A percentile compares a stretch with the other conserved stretches of the same genome.
phyloP scores from a whole-genome alignment of 2,797 vertebrate species.

The Antrozous pallidus region DNA sequence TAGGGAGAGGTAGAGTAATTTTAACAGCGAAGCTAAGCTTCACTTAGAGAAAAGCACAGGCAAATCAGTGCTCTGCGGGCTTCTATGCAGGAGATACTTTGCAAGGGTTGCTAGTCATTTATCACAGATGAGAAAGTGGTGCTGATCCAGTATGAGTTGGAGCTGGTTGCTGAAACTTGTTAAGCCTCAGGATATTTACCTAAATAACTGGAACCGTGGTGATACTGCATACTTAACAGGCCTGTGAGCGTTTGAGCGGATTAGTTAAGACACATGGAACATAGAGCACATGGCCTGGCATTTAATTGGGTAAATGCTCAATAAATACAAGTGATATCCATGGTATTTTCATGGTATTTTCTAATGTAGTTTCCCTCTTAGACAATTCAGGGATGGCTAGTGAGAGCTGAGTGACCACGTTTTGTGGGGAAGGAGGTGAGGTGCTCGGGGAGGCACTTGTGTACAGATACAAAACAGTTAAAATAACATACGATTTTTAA shows the following conservation, averaged over 20 bases:
- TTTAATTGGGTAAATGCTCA: background rate
- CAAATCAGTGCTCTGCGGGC: background rate
- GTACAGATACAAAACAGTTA: background rate
- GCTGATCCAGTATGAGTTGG: background rate
- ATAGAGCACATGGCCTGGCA: background rate
- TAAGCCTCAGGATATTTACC: background rate
- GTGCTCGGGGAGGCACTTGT: background rate
- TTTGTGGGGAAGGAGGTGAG: background rate
- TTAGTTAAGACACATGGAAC: background rate
- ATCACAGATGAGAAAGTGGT: background rate
- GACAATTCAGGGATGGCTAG: background rate
- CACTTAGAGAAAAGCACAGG: background rate
- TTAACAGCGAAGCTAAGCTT: background rate
- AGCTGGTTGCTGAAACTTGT: background rate
- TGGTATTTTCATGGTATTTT: background rate
- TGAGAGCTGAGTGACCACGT: background rate
- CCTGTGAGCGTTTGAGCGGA: background rate
- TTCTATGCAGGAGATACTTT: background rate
- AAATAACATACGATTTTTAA: constrained; percentile 24
- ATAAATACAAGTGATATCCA: background rate
- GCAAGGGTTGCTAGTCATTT: background rate
- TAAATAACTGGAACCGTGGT: background rate
- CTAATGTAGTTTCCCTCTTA: background rate
- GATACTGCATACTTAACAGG: background rate
- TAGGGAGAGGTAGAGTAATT: background rate